Conservation (phyloP, 2,888 invertebrate genomes). For the Mythimna lalbum region DNA sequence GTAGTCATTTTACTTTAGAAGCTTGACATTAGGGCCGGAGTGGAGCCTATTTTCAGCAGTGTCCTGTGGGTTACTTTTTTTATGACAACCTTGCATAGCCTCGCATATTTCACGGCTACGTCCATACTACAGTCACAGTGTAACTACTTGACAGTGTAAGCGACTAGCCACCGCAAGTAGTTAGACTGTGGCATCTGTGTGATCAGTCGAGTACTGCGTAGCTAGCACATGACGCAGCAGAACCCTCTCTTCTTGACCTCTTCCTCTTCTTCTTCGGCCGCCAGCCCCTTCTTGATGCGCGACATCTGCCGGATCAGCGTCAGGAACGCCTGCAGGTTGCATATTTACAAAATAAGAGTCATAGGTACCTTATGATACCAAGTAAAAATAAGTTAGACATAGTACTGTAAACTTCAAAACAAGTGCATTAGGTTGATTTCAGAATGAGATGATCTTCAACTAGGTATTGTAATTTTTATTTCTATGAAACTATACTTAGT, state of each 20-base stretch:
- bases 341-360: slow-evolving; percentile 4
- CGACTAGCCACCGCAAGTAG: neutral
- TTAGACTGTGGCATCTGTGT: neutral
- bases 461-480: slow-evolving; percentile 1
- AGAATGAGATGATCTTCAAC: neutral
- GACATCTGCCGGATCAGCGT: slow-evolving; percentile 83
- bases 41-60: neutral
- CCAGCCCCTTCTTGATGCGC: slow-evolving; percentile 77
- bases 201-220: slow-evolving; percentile 21
- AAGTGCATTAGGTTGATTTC: neutral
- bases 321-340: slow-evolving; percentile 81
- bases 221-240: slow-evolving; percentile 77
- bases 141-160: neutral
- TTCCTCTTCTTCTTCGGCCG: slow-evolving; percentile 61
- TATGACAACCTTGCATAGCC: neutral
- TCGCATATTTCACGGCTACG: neutral
- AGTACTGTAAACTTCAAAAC: slow-evolving; percentile 2
- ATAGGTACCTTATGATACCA: neutral
- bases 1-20: slow-evolving; percentile 9
- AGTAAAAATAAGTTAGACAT: neutral
- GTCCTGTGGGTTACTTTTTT: neutral
- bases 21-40: neutral
- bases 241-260: slow-evolving; percentile 61
- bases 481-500: neutral
- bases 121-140: slow-evolving; percentile 15